Conservation (phyloP, 2,113 vertebrate genomes). For the Probosciger aterrimus region DNA sequence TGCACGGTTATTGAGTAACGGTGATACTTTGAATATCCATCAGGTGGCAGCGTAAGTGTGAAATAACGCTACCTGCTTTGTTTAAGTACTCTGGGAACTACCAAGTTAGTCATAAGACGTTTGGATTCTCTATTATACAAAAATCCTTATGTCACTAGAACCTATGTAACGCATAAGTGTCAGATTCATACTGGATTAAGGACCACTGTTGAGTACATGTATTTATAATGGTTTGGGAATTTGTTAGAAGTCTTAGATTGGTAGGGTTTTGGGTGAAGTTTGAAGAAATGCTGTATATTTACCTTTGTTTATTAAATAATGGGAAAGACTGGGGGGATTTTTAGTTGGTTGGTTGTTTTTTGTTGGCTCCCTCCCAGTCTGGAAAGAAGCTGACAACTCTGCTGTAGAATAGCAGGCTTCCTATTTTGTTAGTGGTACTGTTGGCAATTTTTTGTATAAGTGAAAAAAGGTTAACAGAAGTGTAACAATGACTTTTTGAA, state of each 20-base stretch:
- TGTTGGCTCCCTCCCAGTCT: background rate
- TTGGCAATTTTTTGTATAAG: background rate
- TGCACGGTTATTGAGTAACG: background rate
- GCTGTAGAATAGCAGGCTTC: background rate
- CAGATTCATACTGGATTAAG: background rate
- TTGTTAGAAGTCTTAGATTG: background rate
- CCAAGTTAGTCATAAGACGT: fast-evolving
- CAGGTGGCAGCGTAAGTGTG: background rate
- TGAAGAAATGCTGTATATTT: background rate
- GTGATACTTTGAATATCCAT: background rate
- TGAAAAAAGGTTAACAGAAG: background rate
- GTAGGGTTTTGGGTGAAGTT: background rate
- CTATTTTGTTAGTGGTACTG: background rate
- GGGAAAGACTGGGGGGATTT: too few species aligned
- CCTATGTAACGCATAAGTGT: background rate
- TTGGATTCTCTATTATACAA: fast-evolving
- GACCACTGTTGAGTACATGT: background rate
- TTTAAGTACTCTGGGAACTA: fast-evolving
- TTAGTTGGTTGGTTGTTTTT: fast-evolving
- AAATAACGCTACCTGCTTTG: background rate
- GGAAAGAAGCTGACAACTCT: background rate
- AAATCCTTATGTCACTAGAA: background rate
- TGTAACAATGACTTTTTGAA: background rate
- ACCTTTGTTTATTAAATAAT: background rate
- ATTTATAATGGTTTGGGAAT: background rate